Conservation (phyloP, 2,113 vertebrate genomes). For the Mobula hypostoma region DNA sequence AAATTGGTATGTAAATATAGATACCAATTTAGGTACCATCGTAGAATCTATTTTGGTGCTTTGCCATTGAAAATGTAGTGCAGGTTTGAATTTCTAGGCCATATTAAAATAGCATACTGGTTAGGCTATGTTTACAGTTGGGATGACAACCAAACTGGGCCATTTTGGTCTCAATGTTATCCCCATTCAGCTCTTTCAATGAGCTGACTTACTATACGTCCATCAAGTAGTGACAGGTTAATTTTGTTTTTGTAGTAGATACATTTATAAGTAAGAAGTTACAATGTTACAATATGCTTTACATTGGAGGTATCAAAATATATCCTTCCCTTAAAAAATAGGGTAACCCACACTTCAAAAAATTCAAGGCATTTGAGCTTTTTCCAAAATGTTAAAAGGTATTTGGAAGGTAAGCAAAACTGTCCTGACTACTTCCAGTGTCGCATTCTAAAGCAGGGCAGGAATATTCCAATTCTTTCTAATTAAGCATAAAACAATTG, state of each 20-base stretch:
- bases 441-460: background rate
- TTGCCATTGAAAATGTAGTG: too few relatives aligned
- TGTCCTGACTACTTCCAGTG: background rate
- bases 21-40: too few relatives aligned
- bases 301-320: constrained; percentile 22
- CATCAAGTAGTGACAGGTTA: constrained; percentile 5
- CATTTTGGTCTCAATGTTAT: background rate
- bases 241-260: constrained; percentile 33
- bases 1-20: too few relatives aligned
- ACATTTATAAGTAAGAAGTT: constrained; percentile 28
- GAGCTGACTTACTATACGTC: background rate
- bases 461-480: constrained; percentile 10
- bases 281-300: constrained; percentile 18
- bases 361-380: constrained; percentile 8
- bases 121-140: background rate
- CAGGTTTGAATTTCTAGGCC: too few relatives aligned
- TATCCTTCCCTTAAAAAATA: background rate
- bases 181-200: background rate
- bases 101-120: background rate
- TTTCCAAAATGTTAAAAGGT: constrained; percentile 19
- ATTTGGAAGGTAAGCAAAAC: constrained; percentile 10
- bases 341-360: background rate
- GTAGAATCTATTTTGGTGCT: too few relatives aligned
- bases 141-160: background rate
- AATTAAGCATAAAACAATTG: background rate